Evolutionary conservation across 1,140 invertebrate species (phyloP), one percentile per base, ranked within the genome.

Genomic region (Drosophila pruinosa): DNA sequence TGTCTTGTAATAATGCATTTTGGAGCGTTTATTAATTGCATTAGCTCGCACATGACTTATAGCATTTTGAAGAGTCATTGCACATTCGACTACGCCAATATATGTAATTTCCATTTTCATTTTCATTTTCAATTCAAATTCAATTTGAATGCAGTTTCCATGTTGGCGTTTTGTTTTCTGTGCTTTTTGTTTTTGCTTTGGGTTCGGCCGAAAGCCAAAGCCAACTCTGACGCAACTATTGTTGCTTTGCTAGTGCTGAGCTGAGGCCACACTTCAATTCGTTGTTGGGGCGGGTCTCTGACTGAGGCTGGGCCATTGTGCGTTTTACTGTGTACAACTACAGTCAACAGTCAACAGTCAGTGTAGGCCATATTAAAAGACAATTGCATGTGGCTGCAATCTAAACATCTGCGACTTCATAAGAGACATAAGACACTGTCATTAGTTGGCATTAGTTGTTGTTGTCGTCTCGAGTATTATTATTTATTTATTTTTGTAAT

Each of bases 41-140:
- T 24, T 56, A 64, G 56, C 45, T 57, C 22, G 14, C 36, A 73
- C 77, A 85, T 85, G 69, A 74, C 76, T 86, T 80, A 70, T 61
- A 69, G 41, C 53, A 73, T 88, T 85, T 86, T 71, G 47, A 88
- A 81, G 82, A 88, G 82, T 85, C 81, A 80, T 85, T 78, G 80
- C 75, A 59, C 70, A 82, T 43, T 48, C 54, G 61, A 78, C 80
- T 65, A 72, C 21, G 72, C 72, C 81, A 77, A 86, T 86, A 72
- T 64, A 45, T 45, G 59, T 64, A 75, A 53, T 57, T 68, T 62
- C 69, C 52, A 26, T 61, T 59, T 63, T 70, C 59, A 39, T 53
- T 72, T 61, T 63, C 12, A 70, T 58, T 75, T 75, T 68, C 65
- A 86, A 74, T 81, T 82, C 61, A 58, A 73, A 78, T 85, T 86